A percentile compares a stretch with the other conserved stretches of the same genome.
Evolutionary conservation across 2,113 vertebrate genomes (phyloP).

Genomic region (Erythrolamprus reginae): DNA sequence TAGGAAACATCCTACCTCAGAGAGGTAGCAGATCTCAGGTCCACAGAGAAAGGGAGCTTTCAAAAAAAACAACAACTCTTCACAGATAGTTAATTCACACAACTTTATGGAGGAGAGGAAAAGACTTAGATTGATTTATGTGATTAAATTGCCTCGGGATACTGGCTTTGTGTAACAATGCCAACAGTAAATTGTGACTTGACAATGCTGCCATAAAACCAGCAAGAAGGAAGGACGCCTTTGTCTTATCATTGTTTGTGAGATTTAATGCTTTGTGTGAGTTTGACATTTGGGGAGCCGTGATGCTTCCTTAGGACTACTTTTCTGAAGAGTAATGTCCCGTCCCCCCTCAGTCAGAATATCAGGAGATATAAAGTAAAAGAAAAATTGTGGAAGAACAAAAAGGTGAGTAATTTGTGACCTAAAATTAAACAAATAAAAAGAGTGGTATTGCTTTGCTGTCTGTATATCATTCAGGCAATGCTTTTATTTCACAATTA

Average conservation of each 20-base stretch:
- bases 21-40: neutral
- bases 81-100: constrained; percentile 10
- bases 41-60: neutral
- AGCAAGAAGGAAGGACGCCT: constrained; percentile 31
- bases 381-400: neutral
- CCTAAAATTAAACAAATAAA: neutral
- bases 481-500: neutral
- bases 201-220: constrained; percentile 15
- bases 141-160: constrained; percentile 26
- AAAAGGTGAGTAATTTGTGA: neutral
- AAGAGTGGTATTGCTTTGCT: neutral
- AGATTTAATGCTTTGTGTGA: constrained; percentile 38
- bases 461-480: neutral
- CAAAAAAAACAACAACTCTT: neutral
- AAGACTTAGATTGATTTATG: constrained; percentile 17
- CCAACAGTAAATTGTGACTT: constrained; percentile 46
- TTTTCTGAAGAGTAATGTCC: constrained; percentile 11
- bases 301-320: neutral
- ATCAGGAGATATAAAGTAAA: neutral
- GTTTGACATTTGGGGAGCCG: constrained; percentile 9
- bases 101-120: neutral
- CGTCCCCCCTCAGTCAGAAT: neutral
- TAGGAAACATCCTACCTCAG: neutral
- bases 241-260: constrained; percentile 34
- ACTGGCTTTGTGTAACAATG: constrained; percentile 39